Percentiles rank a stretch among this genome's conserved stretches.
phyloP scores from a whole-genome alignment of 2,113 vertebrate species.

The Pollimyrus isidori region DNA sequence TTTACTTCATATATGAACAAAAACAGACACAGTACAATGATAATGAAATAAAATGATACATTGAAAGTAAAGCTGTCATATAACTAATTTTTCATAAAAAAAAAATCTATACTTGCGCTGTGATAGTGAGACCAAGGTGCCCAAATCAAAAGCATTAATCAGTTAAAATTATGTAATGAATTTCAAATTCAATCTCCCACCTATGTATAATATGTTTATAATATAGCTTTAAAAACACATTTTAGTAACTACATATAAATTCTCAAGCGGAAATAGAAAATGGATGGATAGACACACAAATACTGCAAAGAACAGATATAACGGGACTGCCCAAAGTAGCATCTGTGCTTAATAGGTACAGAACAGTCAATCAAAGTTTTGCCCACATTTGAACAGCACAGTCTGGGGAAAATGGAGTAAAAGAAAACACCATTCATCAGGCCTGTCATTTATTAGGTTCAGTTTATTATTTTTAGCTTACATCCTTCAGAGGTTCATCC shows the following conservation, averaged over 20 bases:
- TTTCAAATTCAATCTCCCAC: background rate
- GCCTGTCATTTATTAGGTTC: slow-evolving; percentile 48
- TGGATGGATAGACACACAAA: background rate
- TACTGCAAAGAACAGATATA: background rate
- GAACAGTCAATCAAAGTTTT: background rate
- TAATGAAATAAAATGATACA: background rate
- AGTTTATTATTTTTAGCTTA: slow-evolving; percentile 42
- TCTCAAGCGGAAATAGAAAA: background rate
- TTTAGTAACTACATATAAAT: background rate
- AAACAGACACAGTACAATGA: background rate
- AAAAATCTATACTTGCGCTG: background rate
- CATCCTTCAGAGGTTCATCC: slow-evolving; percentile 53
- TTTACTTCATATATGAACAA: background rate
- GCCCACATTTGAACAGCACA: background rate
- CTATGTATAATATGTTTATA: background rate
- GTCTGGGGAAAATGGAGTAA: background rate
- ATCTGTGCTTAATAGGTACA: background rate
- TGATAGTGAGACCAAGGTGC: background rate
- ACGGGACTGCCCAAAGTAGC: background rate
- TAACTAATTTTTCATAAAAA: background rate
- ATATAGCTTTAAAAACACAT: background rate
- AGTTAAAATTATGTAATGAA: background rate
- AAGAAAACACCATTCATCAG: background rate
- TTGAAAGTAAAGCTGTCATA: background rate
- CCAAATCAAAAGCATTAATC: background rate